Conservation (phyloP, 1,140 invertebrate genomes). For the Cardiocondyla obscurior region DNA sequence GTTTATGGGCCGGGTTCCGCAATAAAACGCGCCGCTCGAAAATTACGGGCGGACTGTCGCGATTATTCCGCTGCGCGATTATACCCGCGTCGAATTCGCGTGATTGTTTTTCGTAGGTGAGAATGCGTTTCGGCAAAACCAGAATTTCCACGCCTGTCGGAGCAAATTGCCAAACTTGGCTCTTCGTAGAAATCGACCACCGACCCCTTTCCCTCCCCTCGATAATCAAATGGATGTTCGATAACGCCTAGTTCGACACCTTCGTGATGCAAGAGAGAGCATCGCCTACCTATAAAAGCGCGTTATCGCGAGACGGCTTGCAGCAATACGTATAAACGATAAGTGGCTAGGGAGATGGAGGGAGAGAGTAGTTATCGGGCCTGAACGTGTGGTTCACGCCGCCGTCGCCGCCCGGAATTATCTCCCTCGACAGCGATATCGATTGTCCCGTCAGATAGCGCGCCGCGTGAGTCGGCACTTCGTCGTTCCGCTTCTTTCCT, state of each 20-base stretch:
- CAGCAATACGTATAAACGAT: slow-evolving; percentile 60
- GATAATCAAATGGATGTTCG: slow-evolving; percentile 30
- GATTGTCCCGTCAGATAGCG: slow-evolving; percentile 68
- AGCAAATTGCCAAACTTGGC: not conserved
- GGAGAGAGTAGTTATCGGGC: slow-evolving; percentile 67
- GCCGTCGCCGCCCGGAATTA: slow-evolving; percentile 63
- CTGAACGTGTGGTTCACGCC: slow-evolving; percentile 53
- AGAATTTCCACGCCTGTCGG: not conserved
- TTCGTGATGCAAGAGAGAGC: not conserved
- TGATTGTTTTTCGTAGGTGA: slow-evolving; percentile 17
- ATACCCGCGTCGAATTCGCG: not conserved
- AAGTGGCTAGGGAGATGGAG: no score
- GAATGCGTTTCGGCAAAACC: not conserved
- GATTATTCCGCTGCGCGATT: slow-evolving; percentile 38
- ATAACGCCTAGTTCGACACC: slow-evolving; percentile 20
- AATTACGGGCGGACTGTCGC: slow-evolving; percentile 39
- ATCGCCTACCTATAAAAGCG: slow-evolving; percentile 21
- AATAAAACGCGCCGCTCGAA: slow-evolving; percentile 35
- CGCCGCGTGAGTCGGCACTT: slow-evolving; percentile 68
- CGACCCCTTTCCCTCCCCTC: not conserved
- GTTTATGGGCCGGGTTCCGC: slow-evolving; percentile 32
- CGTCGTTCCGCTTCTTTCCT: slow-evolving; percentile 68
- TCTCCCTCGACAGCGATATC: slow-evolving; percentile 71
- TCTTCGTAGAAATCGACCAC: not conserved
- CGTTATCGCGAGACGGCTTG: slow-evolving; percentile 59